A percentile compares a stretch with the other conserved stretches of the same genome.
Evolutionary conservation across 2,113 vertebrate species (phyloP).

Genomic region (Emydura subglobosa): DNA sequence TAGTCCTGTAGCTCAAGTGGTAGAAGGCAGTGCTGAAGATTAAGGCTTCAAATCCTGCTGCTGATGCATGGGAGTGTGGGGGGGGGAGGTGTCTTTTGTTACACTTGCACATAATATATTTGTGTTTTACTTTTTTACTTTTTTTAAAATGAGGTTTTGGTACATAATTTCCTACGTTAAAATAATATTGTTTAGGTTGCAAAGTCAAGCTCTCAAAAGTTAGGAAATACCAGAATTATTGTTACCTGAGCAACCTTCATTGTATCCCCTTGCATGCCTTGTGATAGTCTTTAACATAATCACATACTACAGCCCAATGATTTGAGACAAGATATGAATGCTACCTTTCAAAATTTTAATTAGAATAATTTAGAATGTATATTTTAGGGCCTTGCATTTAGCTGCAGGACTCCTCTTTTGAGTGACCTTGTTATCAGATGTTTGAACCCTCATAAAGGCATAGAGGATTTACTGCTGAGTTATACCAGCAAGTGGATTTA

Average conservation of each 20-base stretch:
- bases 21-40: neutral
- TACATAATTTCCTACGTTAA: neutral
- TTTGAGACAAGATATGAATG: neutral
- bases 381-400: neutral
- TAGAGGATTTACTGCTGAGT: neutral
- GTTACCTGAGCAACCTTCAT: neutral
- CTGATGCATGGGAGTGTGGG: neutral
- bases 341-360: neutral
- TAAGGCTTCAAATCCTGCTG: neutral
- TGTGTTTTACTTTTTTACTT: neutral
- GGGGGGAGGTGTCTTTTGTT: neutral
- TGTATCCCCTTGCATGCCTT: neutral
- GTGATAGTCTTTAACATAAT: neutral
- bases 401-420: accelerated
- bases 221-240: neutral
- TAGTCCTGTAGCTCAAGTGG: no score
- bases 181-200: neutral
- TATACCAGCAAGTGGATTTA: neutral
- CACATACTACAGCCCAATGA: accelerated
- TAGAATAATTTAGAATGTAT: neutral
- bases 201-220: neutral
- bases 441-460: neutral
- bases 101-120: neutral
- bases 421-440: neutral
- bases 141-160: neutral